Evolutionary conservation across 2,888 invertebrate genomes (phyloP).

Genomic region (Lymantria monacha): DNA sequence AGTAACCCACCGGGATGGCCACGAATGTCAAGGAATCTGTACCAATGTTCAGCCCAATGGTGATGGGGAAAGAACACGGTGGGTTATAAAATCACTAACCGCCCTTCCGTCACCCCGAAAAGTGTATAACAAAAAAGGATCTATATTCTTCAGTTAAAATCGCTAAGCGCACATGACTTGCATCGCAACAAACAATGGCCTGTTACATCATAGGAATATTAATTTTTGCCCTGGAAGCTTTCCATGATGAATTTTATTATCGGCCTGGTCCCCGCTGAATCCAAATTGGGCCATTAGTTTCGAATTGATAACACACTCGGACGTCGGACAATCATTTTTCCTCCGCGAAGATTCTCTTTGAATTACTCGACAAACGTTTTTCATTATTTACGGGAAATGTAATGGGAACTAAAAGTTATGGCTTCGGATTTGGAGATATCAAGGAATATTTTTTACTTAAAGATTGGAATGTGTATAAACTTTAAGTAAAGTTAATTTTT

Average conservation of each 20-base stretch:
- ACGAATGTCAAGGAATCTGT: too few species aligned
- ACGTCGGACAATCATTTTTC: slow-evolving; percentile 48
- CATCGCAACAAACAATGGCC: slow-evolving; percentile 48
- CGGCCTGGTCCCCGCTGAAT: slow-evolving; percentile 67
- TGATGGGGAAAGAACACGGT: too few species aligned
- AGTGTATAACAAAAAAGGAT: too few species aligned
- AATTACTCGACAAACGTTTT: slow-evolving; percentile 34
- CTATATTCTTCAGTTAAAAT: too few species aligned
- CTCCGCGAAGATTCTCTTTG: slow-evolving; percentile 28
- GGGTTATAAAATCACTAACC: too few species aligned
- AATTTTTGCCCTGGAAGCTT: slow-evolving; percentile 75
- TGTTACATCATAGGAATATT: slow-evolving; percentile 79
- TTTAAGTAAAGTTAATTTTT: too few species aligned
- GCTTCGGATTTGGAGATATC: neutral
- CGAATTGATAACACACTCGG: slow-evolving; percentile 74
- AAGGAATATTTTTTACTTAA: neutral
- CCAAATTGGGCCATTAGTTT: slow-evolving; percentile 76
- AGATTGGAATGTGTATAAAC: too few species aligned
- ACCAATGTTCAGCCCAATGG: too few species aligned
- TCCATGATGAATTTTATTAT: slow-evolving; percentile 79
- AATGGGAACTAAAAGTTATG: slow-evolving; percentile 33
- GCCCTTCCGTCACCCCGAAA: too few species aligned
- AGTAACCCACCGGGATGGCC: too few species aligned
- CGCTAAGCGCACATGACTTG: slow-evolving; percentile 17
- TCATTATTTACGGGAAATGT: slow-evolving; percentile 32